A percentile compares a stretch with the other conserved stretches of the same genome.
Conservation (phyloP, 30 jellyfish, hydroid and myxozoan species). For the Hydra vulgaris region DNA sequence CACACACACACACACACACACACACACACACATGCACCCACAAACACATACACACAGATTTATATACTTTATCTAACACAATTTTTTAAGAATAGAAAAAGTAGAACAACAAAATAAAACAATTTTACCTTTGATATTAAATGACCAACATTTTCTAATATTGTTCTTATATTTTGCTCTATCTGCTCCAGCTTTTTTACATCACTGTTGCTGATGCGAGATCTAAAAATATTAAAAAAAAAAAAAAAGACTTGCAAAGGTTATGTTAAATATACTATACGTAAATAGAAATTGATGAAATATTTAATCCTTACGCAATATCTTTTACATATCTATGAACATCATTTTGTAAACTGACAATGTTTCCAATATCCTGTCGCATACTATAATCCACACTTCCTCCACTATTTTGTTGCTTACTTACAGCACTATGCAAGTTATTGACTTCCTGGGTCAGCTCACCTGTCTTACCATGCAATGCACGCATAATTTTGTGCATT, state of each 20-base stretch:
- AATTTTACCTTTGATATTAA: constrained; percentile 36
- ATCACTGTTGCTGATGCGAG: background rate
- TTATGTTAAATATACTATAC: too few relatives aligned
- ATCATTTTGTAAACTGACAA: constrained; percentile 54
- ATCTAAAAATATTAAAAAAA: background rate
- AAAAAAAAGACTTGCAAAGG: too few relatives aligned
- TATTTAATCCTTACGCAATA: constrained; percentile 3
- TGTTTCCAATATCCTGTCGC: constrained; percentile 67
- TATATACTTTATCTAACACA: too few relatives aligned
- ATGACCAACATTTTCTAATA: constrained; percentile 72
- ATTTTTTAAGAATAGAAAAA: too few relatives aligned
- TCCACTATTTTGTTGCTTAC: constrained; percentile 53
- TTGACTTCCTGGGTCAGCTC: constrained; percentile 79
- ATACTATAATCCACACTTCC: constrained; percentile 33
- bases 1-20: too few relatives aligned
- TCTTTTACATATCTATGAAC: constrained; percentile 16
- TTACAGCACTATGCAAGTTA: constrained; percentile 65
- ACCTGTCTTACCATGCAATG: constrained; percentile 77
- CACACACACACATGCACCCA: too few relatives aligned
- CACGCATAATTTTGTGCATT: constrained; percentile 70
- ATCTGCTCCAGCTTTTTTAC: constrained; percentile 44
- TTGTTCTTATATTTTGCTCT: constrained; percentile 47
- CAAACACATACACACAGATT: too few relatives aligned
- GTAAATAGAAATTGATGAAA: background rate
- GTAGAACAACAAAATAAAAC: too few relatives aligned